Evolutionary conservation across 2,797 vertebrate genomes (phyloP), one percentile per base, ranked within the genome.

Genomic region (Mastacembelus armatus): DNA sequence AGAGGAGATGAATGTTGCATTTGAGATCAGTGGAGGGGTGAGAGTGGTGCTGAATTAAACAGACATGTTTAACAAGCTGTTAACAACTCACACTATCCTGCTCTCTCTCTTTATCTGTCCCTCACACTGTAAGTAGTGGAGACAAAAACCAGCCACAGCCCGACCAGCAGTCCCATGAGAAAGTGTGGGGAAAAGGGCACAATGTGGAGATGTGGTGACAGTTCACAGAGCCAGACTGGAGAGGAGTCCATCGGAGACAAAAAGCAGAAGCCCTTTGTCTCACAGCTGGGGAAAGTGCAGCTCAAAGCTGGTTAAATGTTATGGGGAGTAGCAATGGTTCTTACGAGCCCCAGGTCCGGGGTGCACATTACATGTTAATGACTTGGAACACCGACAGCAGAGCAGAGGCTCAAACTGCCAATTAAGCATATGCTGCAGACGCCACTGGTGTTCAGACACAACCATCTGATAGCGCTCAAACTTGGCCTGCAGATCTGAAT

Each of bases 401-500:
- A 81, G 87, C 86, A 78, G 83, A 83, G 85, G 87, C 87, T 91
- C 88, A 85, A 90, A 90, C 81, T 89, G 83, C 84, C 91, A 89
- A 90, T 93, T 91, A 92, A 82, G 80, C 91, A 91, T 92, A 91
- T 91, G 91, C 83, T 87, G 78, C 83, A 64, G 87, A 90, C 71
- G 82, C 79, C 88, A 71, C 78, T 85, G 79, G 81, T 84, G 83
- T 86, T 88, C 85, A 67, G 77, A 90, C 69, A 71, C 74, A 63
- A 84, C 45, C 90, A 85, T 91, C 83, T 89, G 88, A 91, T 73
- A 70, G 85, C 38, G 58, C 61, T 80, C 76, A 74, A 47, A 84
- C 78, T 84, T 90, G 89, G 89, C 86, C 66, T 38, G 68, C 62
- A 78, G 80, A 85, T 90, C 84, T 69, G 66, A 84, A 65, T 80